Base-by-base conservation (phyloP, 1,140 invertebrate genomes). In the Drosophila orosa region DNA sequence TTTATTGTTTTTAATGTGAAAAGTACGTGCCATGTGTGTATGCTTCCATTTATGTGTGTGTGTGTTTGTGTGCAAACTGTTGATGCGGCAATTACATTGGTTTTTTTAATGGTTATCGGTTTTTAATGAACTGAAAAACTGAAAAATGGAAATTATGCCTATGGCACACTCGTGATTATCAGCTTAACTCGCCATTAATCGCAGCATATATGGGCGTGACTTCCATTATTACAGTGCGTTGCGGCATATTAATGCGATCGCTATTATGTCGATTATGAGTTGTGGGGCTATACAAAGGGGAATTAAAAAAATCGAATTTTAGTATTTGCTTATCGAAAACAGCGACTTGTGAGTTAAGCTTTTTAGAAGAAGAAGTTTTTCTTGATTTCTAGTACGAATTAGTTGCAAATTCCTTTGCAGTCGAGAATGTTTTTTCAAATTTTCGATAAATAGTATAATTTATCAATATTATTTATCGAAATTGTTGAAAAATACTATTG, bases 101-200 rank as follows among this genome's bases (percentile, higher is more conserved):
- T 13, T 54, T 13, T 54, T 35, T 54, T 35, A 54, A 37, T 54
- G 45, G 66, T 63, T 77, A 62, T 68, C n/a, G 63, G n/a, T 40
- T 47, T 76, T 59, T 76, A 52, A 58, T 68, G 55, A 29, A 58
- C n/a, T 29, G n/a, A n/a, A n/a, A n/a, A n/a, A 25, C 58, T 69
- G 45, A 48, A 50, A 33, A 33, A 13, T 33, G 42, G 60, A 50
- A 71, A 71, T 58, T 63, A 78, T 71, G 68, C 59, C 47, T n/a
- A n/a, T 58, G 54, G 37, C 55, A 59, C 55, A 59, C 55, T 44
- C 58, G 35, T 73, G 69, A 73, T 73, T 73, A 73, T 73, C 58
- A 68, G 67, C 39, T 55, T 67, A 55, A 67, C 33, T 29, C 61
- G 39, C 24, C 62, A 69, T 67, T 35, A 69, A 55, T 42, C 39